phyloP scores from a whole-genome alignment of 2,797 vertebrate species.

The Antrozous pallidus region DNA sequence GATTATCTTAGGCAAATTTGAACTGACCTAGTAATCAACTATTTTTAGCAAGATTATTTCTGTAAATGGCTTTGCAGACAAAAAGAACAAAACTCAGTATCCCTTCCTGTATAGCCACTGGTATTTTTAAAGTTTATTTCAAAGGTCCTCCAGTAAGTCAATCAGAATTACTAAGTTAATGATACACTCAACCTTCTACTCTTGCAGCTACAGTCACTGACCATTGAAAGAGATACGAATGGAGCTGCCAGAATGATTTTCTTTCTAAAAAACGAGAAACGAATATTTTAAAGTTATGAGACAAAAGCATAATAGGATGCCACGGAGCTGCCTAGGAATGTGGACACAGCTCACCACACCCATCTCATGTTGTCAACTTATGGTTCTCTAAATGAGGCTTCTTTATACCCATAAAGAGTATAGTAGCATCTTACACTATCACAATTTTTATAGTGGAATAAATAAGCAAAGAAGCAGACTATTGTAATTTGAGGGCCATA shows the following conservation, averaged over 20 bases:
- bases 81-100: neutral
- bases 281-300: neutral
- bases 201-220: neutral
- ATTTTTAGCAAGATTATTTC: neutral
- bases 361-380: neutral
- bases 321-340: neutral
- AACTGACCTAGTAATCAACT: neutral
- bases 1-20: neutral
- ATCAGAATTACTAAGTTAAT: neutral
- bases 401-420: too few relatives aligned
- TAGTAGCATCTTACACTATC: neutral
- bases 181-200: neutral
- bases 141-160: neutral
- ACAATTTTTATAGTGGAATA: neutral
- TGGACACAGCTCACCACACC: neutral
- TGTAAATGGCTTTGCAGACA: neutral
- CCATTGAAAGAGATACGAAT: neutral
- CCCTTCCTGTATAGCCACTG: neutral
- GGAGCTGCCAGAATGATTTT: neutral
- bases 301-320: neutral
- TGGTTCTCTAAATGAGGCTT: neutral
- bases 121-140: neutral
- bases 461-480: neutral
- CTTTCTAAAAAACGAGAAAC: neutral
- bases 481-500: neutral